Evolutionary conservation across 2,797 vertebrate species (phyloP), one percentile per base, ranked within the genome.

Genomic region (Alfaro cultratus): DNA sequence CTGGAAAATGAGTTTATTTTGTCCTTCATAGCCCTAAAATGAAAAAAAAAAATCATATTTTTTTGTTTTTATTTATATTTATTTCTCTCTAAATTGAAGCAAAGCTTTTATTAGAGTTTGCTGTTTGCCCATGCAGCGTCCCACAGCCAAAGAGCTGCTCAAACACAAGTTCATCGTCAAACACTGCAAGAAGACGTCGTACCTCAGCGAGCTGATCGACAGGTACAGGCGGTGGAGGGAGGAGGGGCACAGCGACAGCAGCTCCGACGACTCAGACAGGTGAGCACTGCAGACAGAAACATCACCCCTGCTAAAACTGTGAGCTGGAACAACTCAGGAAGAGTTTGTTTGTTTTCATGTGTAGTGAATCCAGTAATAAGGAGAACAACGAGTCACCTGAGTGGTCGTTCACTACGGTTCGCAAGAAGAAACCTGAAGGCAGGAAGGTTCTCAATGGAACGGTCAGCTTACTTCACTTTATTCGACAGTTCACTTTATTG

Each of bases 81-180:
- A 26, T 74, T 39, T 21, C 34, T 16, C 51, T 5, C 36, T 39
- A 39, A 74, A 11, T 55, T 23, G 36, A 67, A 36, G 36, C 23
- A 41, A 47, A 74, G 8, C 9, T 23, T 23, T 23, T 31, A 36
- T 21, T 1, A 8, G 21, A 36, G 15, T 73, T 9, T 15, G 26
- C 45, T 46, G 45, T 80, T 0, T 51, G 1, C 3, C 18, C 45
- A 0, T 11, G 16, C 93, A 99, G 97, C 97, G 97, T 91, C 98
- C 97, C 60, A 97, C 97, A 0, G 97, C 97, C 79, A 99, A 97
- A 89, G 97, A 99, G 85, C 93, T 99, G 15, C 91, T 99, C 87
- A 99, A 98, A 89, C 97, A 99, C 96, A 99, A 97, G 92, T 99
- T 98, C 88, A 98, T 99, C 83, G 75, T 97, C 73, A 97, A 97